Base-by-base conservation (phyloP, 1,140 invertebrate species). In the Drosophila tsacasi region DNA sequence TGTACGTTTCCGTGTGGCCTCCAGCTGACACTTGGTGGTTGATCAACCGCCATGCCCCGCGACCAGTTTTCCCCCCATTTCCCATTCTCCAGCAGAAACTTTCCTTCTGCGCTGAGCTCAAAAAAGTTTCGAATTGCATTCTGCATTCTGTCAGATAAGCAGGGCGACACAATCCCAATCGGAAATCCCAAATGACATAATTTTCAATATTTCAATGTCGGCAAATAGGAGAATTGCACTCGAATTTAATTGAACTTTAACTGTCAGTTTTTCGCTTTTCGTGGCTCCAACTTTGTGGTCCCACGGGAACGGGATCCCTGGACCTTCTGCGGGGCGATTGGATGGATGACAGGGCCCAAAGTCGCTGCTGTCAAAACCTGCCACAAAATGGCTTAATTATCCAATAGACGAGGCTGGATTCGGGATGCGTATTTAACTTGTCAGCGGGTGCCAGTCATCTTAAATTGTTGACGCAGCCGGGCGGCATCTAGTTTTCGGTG, bases 301-400 rank as follows among this genome's bases (percentile, higher is more conserved):
- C 47, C 42, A 5, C 13, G 66, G 32, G 44, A 19, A 15, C 12
- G 25, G 17, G 5, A 39, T 61, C 54, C 58, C 59, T 58, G 55
- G 63, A 49, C 37, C 27, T 2, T 21, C 15, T n/a, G 19, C 5
- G 12, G 42, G 42, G 19, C n/a, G 19, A 6, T 15, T 32, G 39
- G 19, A 6, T 15, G 39, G 39, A 57, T 90, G 85, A 90, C 85
- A 91, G 83, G 76, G n/a, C 66, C 81, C 79, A 68, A 90, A 90
- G 82, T 85, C 77, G 63, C 67, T 66, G 61, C 85, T 90, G 85
- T 90, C 85, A 90, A 90, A 57, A 90, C 72, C 85, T 90, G 86
- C 80, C 81, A 81, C 81, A 84, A 90, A 90, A 79, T 90, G 85
- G 85, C 86, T 90, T 90, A 90, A 90, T 90, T 90, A 90, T 90